Evolutionary conservation across 1,140 invertebrate genomes (phyloP), one percentile per base, ranked within the genome.

Genomic region (Rhopalosiphum padi): DNA sequence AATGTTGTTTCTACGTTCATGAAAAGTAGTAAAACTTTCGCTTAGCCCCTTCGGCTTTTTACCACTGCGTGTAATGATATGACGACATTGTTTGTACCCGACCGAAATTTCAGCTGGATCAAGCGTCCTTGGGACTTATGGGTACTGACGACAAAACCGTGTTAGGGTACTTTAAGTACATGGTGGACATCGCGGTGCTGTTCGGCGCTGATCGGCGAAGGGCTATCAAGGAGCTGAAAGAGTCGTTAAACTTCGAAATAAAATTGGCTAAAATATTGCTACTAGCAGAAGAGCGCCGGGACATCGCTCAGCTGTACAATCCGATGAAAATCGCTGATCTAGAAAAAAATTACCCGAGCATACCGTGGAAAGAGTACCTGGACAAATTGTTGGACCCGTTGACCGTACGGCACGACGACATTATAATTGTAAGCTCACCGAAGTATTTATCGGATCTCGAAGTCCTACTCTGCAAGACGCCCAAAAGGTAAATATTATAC

Each of bases 201-300:
- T 96, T 99, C 55, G 99, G 99, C 25, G 98, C 98, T 15, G 96
- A 99, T 37, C 96, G 96, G 94, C 95, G 95, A 0, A 95, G 95
- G 25, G 98, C 98, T 1, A 95, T 96, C 92, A 95, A 96, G 21
- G 98, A 99, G 94, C 96, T 99, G 82, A 96, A 96, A 46, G 97
- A 98, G 89, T 98, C 98, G 0, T 96, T 99, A 2, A 95, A 97
- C 30, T 99, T 99, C 94, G 99, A 99, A 96, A 98, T 98, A 30
- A 96, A 97, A 94, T 96, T 99, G 77, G 98, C 98, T n/a, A 99
- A 99, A 98, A 98, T 98, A 94, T 98, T 98, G 0, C 95, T 98
- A 94, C 98, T 98, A 7, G 96, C 97, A 93, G 98, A 99, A 95
- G 98, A 99, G 95, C 96, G 98, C 89, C 96, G 98, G 93, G 99